These are phyloP conservation scores for Hemistola chrysoprasaria DNA, from an alignment of 2,888 invertebrate genomes.

Conservation along the genomic window DNA sequence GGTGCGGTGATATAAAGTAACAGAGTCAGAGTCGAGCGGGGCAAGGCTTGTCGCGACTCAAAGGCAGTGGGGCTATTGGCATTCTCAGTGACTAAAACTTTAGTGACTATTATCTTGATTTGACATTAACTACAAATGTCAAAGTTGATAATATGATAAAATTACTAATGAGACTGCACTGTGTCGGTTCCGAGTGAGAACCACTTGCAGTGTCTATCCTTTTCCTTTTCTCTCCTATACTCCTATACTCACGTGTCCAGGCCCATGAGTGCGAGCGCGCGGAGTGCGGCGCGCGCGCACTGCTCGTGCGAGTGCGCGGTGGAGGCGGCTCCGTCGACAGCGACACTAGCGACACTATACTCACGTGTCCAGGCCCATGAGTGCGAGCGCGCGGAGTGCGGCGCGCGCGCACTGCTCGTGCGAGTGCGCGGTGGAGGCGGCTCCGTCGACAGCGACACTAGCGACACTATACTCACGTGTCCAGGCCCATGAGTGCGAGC, in stretches of 20 bases:
- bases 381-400: slow-evolving; percentile 89
- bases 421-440: slow-evolving; percentile 9
- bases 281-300: slow-evolving; percentile 83
- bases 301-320: slow-evolving; percentile 83
- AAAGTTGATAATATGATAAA: too few species aligned
- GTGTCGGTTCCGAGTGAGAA: too few species aligned
- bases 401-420: slow-evolving; percentile 69
- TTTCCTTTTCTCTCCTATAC: too few species aligned
- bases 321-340: slow-evolving; percentile 62
- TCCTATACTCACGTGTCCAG: slow-evolving; percentile 87
- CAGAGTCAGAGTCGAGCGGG: too few species aligned
- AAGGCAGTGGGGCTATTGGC: too few species aligned
- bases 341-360: slow-evolving; percentile 53
- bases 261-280: slow-evolving; percentile 91
- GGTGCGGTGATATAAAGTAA: too few species aligned
- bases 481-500: slow-evolving; percentile 91
- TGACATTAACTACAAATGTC: too few species aligned
- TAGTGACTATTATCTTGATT: too few species aligned
- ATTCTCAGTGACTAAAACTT: too few species aligned
- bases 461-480: slow-evolving; percentile 88
- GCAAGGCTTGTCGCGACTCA: too few species aligned
- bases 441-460: slow-evolving; percentile 90
- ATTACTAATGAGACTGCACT: too few species aligned
- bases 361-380: slow-evolving; percentile 89
- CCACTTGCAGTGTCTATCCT: too few species aligned